phyloP scores from a whole-genome alignment of 2,113 vertebrate species.

The Dermatemys mawii region DNA sequence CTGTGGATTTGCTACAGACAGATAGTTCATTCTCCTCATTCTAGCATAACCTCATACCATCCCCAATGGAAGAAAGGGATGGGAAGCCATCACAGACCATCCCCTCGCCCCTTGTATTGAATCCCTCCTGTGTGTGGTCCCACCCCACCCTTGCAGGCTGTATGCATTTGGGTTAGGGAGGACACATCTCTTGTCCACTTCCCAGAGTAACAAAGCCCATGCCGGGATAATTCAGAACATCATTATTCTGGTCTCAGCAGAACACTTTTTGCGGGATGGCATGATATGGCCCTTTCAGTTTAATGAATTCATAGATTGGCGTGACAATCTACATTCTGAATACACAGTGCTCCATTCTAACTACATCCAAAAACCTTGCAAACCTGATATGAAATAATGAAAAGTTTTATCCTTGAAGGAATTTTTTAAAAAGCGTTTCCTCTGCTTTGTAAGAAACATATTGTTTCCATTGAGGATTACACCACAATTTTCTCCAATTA shows the following conservation, averaged over 20 bases:
- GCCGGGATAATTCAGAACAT: fast-evolving
- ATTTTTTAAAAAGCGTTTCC: background rate
- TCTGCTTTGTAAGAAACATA: background rate
- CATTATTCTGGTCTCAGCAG: fast-evolving
- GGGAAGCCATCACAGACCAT: background rate
- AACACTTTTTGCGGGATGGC: background rate
- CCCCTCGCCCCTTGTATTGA: fast-evolving
- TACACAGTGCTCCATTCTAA: background rate
- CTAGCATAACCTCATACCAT: background rate
- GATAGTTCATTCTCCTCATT: background rate
- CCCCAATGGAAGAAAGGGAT: background rate
- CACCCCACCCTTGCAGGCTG: fast-evolving
- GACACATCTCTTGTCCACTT: background rate
- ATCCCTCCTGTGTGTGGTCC: background rate
- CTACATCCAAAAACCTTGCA: background rate
- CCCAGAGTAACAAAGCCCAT: background rate
- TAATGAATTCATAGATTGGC: background rate
- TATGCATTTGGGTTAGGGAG: fast-evolving
- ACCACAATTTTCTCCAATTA: conserved; percentile 50
- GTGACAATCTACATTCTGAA: background rate
- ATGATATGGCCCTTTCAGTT: fast-evolving
- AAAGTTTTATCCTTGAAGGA: background rate
- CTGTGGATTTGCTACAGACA: background rate
- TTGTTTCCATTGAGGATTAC: conserved; percentile 45
- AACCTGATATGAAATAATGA: fast-evolving